Evolutionary conservation across 1,140 invertebrate genomes (phyloP).

Genomic region (Armadillidium nasatum): DNA sequence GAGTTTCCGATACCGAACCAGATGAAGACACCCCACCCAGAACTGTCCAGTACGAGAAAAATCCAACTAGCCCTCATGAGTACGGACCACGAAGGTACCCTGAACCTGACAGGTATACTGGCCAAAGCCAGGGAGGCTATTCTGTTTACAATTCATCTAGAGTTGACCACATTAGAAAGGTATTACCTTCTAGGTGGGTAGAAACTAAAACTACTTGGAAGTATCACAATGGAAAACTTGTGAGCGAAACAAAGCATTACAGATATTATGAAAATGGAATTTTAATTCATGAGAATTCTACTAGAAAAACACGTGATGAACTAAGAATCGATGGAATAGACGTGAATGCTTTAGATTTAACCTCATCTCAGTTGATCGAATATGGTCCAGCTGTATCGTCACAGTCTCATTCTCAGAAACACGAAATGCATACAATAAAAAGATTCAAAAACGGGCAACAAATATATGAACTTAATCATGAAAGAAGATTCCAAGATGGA

Average conservation of each 20-base stretch:
- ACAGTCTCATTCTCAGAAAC: constrained; percentile 17
- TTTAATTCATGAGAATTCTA: constrained; percentile 26
- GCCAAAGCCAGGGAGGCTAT: not conserved
- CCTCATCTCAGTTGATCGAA: not conserved
- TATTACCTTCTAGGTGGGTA: not conserved
- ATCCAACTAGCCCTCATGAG: not conserved
- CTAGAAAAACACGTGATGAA: constrained; percentile 26
- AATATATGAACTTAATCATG: constrained; percentile 24
- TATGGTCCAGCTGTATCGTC: constrained; percentile 16
- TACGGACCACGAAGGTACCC: not conserved
- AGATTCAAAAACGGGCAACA: constrained; percentile 25
- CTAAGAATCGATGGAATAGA: constrained; percentile 22
- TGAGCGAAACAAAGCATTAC: constrained; percentile 23
- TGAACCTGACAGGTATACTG: not conserved
- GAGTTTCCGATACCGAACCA: constrained; percentile 14
- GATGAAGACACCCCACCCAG: not conserved
- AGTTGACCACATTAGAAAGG: constrained; percentile 9
- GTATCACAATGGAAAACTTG: constrained; percentile 24
- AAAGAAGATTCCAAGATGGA: constrained; percentile 26
- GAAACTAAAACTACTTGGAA: constrained; percentile 23
- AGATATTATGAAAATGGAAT: constrained; percentile 29
- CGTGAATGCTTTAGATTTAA: constrained; percentile 23
- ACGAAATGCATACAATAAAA: constrained; percentile 17
- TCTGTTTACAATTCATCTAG: constrained; percentile 22
- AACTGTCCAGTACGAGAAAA: not conserved